These are phyloP conservation scores for Gnathonemus echidnorhynchus DNA, from an alignment of 2,113 vertebrate species.

Conservation along the genomic window DNA sequence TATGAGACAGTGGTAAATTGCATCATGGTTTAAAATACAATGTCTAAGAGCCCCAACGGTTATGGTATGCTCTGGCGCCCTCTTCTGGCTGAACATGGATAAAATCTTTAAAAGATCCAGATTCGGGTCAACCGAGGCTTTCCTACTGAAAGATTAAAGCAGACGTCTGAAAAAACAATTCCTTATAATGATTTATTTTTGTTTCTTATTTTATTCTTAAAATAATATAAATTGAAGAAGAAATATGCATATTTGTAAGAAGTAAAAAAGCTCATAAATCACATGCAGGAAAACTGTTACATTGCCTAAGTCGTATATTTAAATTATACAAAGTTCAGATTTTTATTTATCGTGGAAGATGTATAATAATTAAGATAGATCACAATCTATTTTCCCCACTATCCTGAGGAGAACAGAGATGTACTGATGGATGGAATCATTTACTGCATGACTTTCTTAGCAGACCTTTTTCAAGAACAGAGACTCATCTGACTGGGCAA, in stretches of 20 bases:
- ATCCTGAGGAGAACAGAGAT: neutral
- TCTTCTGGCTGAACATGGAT: constrained; percentile 22
- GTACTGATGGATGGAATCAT: neutral
- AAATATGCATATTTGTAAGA: neutral
- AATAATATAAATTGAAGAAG: neutral
- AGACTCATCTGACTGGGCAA: neutral
- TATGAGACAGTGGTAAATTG: neutral
- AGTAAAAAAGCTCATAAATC: neutral
- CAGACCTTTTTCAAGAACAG: neutral
- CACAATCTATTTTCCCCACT: neutral
- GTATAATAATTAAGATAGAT: neutral
- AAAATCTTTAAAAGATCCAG: neutral
- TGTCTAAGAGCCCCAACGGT: neutral
- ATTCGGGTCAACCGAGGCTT: neutral
- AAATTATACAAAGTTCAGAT: neutral
- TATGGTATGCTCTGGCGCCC: constrained; percentile 33
- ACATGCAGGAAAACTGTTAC: neutral
- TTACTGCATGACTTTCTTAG: neutral
- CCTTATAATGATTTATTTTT: neutral
- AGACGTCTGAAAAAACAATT: neutral
- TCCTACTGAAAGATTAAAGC: neutral
- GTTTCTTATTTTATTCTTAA: neutral
- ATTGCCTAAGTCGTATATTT: neutral
- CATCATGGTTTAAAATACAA: neutral
- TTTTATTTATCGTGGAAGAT: neutral